Evolutionary conservation across 2,797 vertebrate species (phyloP).

Genomic region (Syncerus caffer): DNA sequence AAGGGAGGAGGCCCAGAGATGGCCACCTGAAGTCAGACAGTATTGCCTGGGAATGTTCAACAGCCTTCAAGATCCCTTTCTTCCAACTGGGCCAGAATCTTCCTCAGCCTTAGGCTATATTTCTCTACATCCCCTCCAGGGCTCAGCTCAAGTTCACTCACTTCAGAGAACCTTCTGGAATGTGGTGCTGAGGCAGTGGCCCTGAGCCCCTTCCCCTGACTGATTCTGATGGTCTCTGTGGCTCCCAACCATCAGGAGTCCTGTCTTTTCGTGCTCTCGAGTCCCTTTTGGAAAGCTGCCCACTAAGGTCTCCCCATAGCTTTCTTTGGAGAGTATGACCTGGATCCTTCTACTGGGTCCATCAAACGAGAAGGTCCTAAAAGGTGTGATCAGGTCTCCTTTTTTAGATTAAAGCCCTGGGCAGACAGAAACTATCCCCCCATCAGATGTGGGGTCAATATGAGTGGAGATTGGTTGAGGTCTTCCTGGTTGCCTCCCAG

Average conservation of each 20-base stretch:
- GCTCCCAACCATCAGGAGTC: background rate
- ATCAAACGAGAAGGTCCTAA: background rate
- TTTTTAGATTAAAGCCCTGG: background rate
- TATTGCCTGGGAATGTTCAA: background rate
- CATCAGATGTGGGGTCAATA: background rate
- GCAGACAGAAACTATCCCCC: background rate
- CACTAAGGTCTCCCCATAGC: background rate
- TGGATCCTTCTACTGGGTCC: background rate
- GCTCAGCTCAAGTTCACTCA: background rate
- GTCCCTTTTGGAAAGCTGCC: background rate
- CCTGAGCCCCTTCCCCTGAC: background rate
- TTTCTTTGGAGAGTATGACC: background rate
- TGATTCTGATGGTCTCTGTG: background rate
- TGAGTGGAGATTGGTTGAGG: background rate
- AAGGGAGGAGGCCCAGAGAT: background rate
- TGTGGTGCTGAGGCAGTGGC: background rate
- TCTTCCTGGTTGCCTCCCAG: background rate
- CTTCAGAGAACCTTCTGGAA: slow-evolving; percentile 18
- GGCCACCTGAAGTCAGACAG: background rate
- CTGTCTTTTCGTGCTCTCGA: background rate
- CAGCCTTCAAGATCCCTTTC: background rate
- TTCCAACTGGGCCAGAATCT: background rate
- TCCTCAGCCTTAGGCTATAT: background rate
- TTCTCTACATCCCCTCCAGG: background rate
- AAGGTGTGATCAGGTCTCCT: background rate